These are phyloP conservation scores for Thermophis baileyi DNA, from an alignment of 2,113 vertebrate species.

Conservation along the genomic window DNA sequence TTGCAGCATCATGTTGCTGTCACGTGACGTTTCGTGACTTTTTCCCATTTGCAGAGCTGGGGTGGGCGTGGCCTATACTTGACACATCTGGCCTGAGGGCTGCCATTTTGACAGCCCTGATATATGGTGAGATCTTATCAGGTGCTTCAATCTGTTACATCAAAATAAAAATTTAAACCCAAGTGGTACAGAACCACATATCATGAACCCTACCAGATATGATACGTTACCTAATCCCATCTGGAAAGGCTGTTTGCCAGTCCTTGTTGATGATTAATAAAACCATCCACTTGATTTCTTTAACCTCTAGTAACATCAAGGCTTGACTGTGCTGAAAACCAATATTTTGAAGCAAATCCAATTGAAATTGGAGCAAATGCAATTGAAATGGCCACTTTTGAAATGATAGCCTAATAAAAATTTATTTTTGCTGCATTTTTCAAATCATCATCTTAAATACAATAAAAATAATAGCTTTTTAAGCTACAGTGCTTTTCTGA, in stretches of 20 bases:
- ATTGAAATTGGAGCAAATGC: not conserved
- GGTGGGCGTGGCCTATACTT: too few species aligned
- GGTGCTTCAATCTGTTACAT: not conserved
- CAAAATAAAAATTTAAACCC: not conserved
- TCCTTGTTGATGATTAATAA: not conserved
- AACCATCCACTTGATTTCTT: not conserved
- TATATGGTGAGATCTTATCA: not conserved
- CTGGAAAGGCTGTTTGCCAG: not conserved
- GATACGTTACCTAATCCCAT: not conserved
- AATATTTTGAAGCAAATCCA: not conserved
- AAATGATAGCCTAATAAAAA: not conserved
- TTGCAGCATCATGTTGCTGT: too few species aligned
- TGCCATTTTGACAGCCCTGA: too few species aligned
- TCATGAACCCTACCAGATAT: not conserved
- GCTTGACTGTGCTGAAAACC: not conserved
- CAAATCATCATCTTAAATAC: not conserved
- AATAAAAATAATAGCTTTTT: not conserved
- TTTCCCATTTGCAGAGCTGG: too few species aligned
- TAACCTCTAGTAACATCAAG: not conserved
- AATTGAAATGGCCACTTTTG: not conserved
- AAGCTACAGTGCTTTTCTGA: not conserved
- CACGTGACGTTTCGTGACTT: too few species aligned
- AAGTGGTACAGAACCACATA: not conserved
- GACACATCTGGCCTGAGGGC: too few species aligned
- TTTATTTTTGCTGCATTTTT: not conserved